Base-by-base conservation (phyloP, 2,113 vertebrate genomes). In the Chelonoidis abingdonii region DNA sequence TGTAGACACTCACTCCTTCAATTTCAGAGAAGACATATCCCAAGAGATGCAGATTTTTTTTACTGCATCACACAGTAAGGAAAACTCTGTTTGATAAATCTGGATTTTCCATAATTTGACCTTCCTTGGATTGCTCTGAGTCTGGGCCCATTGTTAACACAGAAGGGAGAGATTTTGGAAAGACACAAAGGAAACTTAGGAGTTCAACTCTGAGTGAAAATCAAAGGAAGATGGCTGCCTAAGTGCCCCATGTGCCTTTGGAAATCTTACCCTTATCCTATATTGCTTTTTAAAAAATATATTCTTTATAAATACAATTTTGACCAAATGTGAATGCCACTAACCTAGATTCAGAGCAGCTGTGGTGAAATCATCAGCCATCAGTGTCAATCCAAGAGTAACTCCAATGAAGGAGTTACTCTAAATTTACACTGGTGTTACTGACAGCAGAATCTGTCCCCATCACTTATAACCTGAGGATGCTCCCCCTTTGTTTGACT, bases 91-190 rank as follows among this genome's bases (percentile, higher is more conserved):
- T 88, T 83, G 41, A 83, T 88, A 65, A 65, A 35, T 65, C 62
- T 65, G 31, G 6, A 7, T 35, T 38, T 72, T 75, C 21, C 21
- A 41, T 75, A 9, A 75, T 35, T 75, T 72, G 69, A 16, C 41
- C 84, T 82, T 84, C 76, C 53, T n/a, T 80, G 76, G 84, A 78
- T 27, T 78, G 87, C 29, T 79, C 38, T 5, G 44, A 88, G 56
- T 86, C 82, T 82, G 72, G 35, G 76, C 76, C 88, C 89, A 62
- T 88, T 89, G 76, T 78, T 72, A 88, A n/a, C n/a, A 44, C 44
- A 72, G 50, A n/a, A 92, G 92, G 38, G 49, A 21, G 25, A 56
- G 85, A 82, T 75, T 90, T 92, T 88, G 85, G 52, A 88, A 92
- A 57, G 21, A 38, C 8, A 65, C 84, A 75, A 12, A 50, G 82